Conservation (phyloP, 1,140 invertebrate species). For the Pseudomyrmex gracilis region DNA sequence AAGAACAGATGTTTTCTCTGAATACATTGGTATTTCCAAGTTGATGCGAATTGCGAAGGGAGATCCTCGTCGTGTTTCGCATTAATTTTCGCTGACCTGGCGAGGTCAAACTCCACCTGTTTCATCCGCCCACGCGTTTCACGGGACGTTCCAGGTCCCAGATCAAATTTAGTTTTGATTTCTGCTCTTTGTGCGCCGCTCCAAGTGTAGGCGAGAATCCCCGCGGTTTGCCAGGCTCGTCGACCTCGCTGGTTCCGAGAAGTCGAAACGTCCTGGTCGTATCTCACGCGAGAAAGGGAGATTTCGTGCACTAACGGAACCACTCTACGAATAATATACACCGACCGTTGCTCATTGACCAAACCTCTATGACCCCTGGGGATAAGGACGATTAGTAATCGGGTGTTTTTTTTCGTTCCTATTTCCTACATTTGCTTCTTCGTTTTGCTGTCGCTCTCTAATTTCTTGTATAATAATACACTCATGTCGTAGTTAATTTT, state of each 20-base stretch:
- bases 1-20: neutral
- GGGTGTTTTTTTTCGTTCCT: conserved; percentile 63
- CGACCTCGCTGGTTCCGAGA: conserved; percentile 72
- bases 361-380: conserved; percentile 69
- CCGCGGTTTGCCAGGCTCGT: conserved; percentile 69
- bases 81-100: conserved; percentile 60
- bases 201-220: conserved; percentile 73
- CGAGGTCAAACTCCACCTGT: conserved; percentile 64
- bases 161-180: conserved; percentile 71
- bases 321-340: conserved; percentile 73
- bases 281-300: conserved; percentile 69
- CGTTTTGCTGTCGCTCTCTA: neutral
- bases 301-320: conserved; percentile 67
- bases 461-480: conserved; percentile 2
- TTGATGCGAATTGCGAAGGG: neutral
- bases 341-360: conserved; percentile 73
- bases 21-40: neutral
- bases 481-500: too few species aligned
- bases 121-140: conserved; percentile 49
- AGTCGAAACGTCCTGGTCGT: conserved; percentile 73
- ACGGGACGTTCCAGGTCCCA: conserved; percentile 16
- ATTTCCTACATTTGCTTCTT: conserved; percentile 16
- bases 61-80: conserved; percentile 19
- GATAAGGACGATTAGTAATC: conserved; percentile 76
- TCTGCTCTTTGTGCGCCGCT: conserved; percentile 58